phyloP scores from a whole-genome alignment of 2,113 vertebrate genomes.

The Bubo bubo region DNA sequence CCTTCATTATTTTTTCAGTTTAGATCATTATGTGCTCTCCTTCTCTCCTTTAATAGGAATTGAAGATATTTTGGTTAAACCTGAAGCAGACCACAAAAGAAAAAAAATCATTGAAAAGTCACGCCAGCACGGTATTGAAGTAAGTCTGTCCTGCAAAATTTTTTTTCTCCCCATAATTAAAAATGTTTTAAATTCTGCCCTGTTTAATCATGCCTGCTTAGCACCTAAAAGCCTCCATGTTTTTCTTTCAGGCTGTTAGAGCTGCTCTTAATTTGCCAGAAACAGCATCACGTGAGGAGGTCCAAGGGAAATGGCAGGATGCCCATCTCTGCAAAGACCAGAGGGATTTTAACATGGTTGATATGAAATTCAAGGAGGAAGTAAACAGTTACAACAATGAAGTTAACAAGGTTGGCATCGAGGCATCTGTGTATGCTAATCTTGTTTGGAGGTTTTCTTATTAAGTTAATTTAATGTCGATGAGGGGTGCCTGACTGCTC shows the following conservation, averaged over 20 bases:
- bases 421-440: neutral
- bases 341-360: constrained; percentile 91
- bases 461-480: neutral
- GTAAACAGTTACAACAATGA: constrained; percentile 93
- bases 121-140: constrained; percentile 80
- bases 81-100: constrained; percentile 81
- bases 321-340: constrained; percentile 94
- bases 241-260: constrained; percentile 81
- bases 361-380: constrained; percentile 96
- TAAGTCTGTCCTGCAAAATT: constrained; percentile 51
- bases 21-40: neutral
- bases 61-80: constrained; percentile 94
- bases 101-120: constrained; percentile 84
- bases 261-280: constrained; percentile 86
- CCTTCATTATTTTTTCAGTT: neutral
- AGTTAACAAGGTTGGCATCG: constrained; percentile 88
- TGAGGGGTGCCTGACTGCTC: neutral
- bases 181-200: neutral
- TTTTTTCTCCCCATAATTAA: neutral
- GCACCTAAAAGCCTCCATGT: rapidly evolving
- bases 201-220: neutral
- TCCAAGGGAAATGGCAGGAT: constrained; percentile 89
- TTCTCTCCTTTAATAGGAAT: constrained; percentile 79
- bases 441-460: neutral
- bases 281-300: constrained; percentile 73